Percentiles rank a stretch among this genome's conserved stretches.
Evolutionary conservation across 2,888 invertebrate genomes (phyloP).

Genomic region (Ctenicera cuprea): DNA sequence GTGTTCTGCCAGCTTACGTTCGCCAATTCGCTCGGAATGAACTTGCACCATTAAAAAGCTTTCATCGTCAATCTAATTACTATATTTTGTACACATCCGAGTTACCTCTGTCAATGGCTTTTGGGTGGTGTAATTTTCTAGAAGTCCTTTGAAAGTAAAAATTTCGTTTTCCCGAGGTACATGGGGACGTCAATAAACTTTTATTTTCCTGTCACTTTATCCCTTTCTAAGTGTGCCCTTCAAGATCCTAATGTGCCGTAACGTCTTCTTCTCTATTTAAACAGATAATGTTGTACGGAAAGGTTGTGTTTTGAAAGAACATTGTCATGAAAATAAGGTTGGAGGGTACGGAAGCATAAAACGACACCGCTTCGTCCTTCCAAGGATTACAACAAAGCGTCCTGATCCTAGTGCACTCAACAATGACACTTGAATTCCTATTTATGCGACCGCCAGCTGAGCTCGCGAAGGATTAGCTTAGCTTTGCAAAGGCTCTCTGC

Average conservation of each 20-base stretch:
- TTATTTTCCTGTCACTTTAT: background rate
- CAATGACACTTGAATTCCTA: constrained; percentile 52
- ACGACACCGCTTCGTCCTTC: constrained; percentile 39
- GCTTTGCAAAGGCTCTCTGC: constrained; percentile 37
- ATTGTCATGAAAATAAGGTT: constrained; percentile 35
- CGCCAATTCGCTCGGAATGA: constrained; percentile 7
- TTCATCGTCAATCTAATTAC: background rate
- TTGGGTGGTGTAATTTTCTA: background rate
- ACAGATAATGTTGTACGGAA: constrained; percentile 13
- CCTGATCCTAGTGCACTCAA: constrained; percentile 46
- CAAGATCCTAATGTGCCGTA: background rate
- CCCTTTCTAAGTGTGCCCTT: no score
- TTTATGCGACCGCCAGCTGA: constrained; percentile 49
- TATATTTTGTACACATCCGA: constrained; percentile 9
- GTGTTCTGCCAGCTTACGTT: background rate
- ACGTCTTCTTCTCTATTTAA: constrained; percentile 8
- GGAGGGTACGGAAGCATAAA: constrained; percentile 38
- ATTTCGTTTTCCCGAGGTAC: background rate
- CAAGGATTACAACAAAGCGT: constrained; percentile 49
- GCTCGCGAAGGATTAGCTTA: constrained; percentile 42
- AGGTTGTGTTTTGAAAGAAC: constrained; percentile 32
- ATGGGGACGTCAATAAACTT: constrained; percentile 4
- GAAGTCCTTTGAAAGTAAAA: background rate
- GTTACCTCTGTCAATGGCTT: background rate
- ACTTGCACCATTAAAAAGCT: background rate